Conservation (phyloP, 2,888 invertebrate genomes). For the Tetanocera ferruginea region DNA sequence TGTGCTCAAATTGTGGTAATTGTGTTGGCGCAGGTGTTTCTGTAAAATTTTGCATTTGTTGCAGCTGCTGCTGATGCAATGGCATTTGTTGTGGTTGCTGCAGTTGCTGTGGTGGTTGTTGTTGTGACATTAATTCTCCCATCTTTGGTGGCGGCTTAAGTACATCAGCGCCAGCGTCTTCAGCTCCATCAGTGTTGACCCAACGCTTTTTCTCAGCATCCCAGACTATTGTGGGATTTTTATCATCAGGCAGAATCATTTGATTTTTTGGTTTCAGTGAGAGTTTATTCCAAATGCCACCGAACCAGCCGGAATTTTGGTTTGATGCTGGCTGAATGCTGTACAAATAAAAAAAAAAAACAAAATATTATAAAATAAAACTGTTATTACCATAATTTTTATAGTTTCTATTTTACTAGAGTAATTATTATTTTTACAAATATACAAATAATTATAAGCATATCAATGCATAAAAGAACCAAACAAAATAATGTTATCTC, state of each 20-base stretch:
- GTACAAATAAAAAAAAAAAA: neutral
- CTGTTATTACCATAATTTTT: neutral
- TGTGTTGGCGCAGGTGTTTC: constrained; percentile 39
- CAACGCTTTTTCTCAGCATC: constrained; percentile 88
- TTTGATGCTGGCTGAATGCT: constrained; percentile 53
- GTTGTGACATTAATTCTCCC: constrained; percentile 70
- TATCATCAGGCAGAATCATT: constrained; percentile 96
- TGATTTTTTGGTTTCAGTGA: constrained; percentile 89
- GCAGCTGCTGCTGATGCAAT: constrained; percentile 39
- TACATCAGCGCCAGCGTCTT: constrained; percentile 50
- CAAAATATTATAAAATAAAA: neutral
- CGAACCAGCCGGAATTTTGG: constrained; percentile 81
- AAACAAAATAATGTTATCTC: too few relatives aligned
- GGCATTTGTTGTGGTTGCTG: constrained; percentile 40
- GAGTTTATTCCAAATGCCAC: constrained; percentile 87
- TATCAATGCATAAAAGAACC: too few relatives aligned
- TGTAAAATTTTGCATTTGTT: constrained; percentile 34
- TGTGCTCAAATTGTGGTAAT: constrained; percentile 35
- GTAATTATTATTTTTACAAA: too few relatives aligned
- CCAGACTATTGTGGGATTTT: constrained; percentile 94
- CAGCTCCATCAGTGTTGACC: constrained; percentile 84
- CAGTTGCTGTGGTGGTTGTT: constrained; percentile 40
- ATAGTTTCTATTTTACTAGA: too few relatives aligned
- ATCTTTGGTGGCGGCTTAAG: constrained; percentile 81
- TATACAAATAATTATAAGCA: neutral